Conservation (phyloP, 1,140 invertebrate genomes). For the Zaprionus africanus region DNA sequence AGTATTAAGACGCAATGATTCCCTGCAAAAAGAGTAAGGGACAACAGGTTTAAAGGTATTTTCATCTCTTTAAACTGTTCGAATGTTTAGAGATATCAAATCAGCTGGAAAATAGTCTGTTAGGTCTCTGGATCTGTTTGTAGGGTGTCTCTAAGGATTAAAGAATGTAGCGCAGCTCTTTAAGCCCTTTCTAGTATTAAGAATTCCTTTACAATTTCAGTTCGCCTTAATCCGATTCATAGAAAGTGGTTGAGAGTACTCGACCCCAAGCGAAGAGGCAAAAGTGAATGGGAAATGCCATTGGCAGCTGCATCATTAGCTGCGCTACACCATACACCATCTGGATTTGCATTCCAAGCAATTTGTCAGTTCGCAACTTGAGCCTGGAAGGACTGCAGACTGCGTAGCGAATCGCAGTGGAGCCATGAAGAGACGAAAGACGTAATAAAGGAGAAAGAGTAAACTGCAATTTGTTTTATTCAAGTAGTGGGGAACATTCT, state of each 20-base stretch:
- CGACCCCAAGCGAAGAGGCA: background rate
- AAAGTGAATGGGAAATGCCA: constrained; percentile 10
- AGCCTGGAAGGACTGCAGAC: background rate
- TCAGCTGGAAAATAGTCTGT: too few relatives aligned
- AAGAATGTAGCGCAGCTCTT: background rate
- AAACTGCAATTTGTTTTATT: constrained; percentile 65
- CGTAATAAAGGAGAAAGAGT: constrained; percentile 71
- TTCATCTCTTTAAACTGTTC: too few relatives aligned
- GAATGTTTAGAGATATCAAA: too few relatives aligned
- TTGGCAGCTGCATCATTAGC: constrained; percentile 18
- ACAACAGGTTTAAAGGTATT: too few relatives aligned
- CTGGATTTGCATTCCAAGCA: constrained; percentile 18
- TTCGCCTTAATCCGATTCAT: background rate
- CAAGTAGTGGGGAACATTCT: constrained; percentile 11
- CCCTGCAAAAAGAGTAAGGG: too few relatives aligned
- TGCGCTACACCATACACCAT: constrained; percentile 8
- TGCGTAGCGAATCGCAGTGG: background rate
- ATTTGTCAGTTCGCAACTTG: constrained; percentile 14
- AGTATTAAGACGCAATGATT: too few relatives aligned
- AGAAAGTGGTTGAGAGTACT: background rate
- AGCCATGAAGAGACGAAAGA: background rate
- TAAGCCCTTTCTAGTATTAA: background rate
- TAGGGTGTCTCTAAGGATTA: background rate
- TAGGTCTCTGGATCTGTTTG: background rate
- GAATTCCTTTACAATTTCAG: background rate